A percentile compares a stretch with the other conserved stretches of the same genome.
phyloP scores from a whole-genome alignment of 2,797 vertebrate species.

The Paramormyrops hopkinsi region DNA sequence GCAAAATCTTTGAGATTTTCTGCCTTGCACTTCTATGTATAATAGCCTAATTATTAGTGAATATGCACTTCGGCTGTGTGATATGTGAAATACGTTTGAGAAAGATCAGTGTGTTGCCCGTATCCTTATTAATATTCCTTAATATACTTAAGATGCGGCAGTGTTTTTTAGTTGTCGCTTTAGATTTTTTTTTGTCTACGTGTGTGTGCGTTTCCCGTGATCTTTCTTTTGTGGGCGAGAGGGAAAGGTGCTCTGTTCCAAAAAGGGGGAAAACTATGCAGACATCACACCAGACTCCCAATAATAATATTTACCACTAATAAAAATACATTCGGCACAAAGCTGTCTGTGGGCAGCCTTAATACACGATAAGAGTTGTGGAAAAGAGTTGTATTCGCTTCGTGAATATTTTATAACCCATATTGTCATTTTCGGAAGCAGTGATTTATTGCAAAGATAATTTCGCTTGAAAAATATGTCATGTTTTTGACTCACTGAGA shows the following conservation, averaged over 20 bases:
- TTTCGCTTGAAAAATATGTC: neutral
- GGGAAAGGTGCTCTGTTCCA: neutral
- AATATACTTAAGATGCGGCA: neutral
- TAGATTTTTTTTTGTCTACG: neutral
- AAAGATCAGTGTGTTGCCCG: neutral
- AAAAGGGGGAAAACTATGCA: neutral
- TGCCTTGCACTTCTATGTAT: neutral
- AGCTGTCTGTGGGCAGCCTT: neutral
- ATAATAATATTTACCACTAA: neutral
- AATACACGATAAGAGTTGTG: neutral
- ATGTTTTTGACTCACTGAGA: neutral
- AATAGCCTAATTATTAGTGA: neutral
- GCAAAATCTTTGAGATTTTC: neutral
- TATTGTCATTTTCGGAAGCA: neutral
- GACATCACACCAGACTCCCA: neutral
- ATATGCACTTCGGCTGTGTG: neutral
- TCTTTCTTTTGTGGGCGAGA: neutral
- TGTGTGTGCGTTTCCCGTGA: neutral
- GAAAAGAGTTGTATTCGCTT: slow-evolving; percentile 23
- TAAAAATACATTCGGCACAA: neutral
- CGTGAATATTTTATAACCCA: slow-evolving; percentile 33
- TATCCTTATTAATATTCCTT: neutral
- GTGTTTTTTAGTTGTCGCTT: neutral
- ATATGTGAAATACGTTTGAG: neutral
- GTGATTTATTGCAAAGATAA: neutral